A percentile compares a stretch with the other conserved stretches of the same genome.
Conservation (phyloP, 2,797 vertebrate genomes). For the Cercopithecus hamlyni region DNA sequence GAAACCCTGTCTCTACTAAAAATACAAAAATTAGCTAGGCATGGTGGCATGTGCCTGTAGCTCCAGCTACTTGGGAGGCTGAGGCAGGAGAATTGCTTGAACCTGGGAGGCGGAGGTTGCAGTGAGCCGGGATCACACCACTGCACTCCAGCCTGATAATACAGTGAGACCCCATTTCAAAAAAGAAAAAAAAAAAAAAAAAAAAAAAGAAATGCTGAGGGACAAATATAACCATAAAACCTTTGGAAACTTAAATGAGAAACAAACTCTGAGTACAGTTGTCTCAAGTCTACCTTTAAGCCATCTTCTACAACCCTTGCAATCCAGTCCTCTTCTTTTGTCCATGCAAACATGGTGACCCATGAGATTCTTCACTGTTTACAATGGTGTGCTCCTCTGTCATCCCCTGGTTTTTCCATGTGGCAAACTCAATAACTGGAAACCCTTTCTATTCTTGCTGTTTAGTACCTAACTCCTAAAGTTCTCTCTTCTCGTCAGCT, state of each 20-base stretch:
- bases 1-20: not conserved
- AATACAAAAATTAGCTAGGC: not conserved
- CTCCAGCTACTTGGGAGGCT: not conserved
- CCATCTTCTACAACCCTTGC: not conserved
- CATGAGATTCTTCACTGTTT: not conserved
- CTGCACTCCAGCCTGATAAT: not conserved
- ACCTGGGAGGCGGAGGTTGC: not conserved
- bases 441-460: not conserved
- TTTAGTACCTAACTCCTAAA: not conserved
- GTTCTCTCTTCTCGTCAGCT: not conserved
- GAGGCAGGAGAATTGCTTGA: not conserved
- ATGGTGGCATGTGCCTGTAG: not conserved
- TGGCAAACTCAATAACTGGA: not conserved
- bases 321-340: not conserved
- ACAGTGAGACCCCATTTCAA: not conserved
- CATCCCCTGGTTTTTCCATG: not conserved
- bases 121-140: not conserved
- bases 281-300: not conserved
- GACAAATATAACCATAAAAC: not conserved
- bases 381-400: not conserved
- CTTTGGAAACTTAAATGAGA: not conserved
- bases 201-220: not conserved
- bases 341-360: not conserved
- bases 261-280: not conserved
- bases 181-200: not conserved